phyloP scores from a whole-genome alignment of 2,113 vertebrate species.

The Saccopteryx bilineata region DNA sequence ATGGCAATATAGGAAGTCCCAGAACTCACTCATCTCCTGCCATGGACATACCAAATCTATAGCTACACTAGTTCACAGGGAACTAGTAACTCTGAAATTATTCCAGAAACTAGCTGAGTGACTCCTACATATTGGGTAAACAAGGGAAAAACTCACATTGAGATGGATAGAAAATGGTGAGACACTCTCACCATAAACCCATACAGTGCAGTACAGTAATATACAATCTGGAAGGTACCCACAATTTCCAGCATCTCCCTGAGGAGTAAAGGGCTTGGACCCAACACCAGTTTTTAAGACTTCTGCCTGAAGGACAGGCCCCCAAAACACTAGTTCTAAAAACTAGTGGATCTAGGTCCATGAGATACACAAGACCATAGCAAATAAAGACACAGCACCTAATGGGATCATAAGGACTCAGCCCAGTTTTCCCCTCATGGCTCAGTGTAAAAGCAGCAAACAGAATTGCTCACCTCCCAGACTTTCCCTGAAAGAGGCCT shows the following conservation, averaged over 20 bases:
- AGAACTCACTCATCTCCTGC: neutral
- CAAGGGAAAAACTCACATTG: neutral
- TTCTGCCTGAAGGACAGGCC: neutral
- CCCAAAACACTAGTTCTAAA: neutral
- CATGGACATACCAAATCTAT: neutral
- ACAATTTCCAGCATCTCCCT: neutral
- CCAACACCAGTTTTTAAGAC: neutral
- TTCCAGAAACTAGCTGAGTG: neutral
- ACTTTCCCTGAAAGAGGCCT: neutral
- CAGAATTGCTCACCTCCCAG: neutral
- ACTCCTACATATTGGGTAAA: neutral
- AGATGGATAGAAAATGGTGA: neutral
- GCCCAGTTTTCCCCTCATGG: neutral
- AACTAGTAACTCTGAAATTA: neutral
- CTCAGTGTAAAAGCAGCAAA: neutral
- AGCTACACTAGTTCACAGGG: neutral
- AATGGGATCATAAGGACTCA: neutral
- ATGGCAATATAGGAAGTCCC: neutral
- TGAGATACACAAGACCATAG: neutral
- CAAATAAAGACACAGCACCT: neutral
- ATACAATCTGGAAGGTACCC: neutral
- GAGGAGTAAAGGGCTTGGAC: neutral
- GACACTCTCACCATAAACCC: neutral
- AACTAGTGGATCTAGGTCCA: neutral
- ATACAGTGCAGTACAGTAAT: neutral